These are phyloP conservation scores for Adelosebastes latens DNA, from an alignment of 2,797 vertebrate species.

Conservation along the genomic window DNA sequence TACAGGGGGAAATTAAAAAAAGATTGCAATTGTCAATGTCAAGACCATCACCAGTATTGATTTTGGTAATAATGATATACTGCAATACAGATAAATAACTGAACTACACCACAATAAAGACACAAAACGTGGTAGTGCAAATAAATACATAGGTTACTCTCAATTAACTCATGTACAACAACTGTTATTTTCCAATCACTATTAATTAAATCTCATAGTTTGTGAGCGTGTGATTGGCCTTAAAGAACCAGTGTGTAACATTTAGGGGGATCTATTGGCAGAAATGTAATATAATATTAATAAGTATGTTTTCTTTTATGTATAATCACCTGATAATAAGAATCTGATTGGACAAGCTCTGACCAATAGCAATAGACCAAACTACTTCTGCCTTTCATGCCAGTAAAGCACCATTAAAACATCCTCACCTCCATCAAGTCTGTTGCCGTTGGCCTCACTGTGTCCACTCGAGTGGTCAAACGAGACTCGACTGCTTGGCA, in stretches of 20 bases:
- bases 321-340: too few species aligned
- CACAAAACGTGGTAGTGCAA: neutral
- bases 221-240: neutral
- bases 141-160: neutral
- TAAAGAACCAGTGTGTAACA: neutral
- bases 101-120: neutral
- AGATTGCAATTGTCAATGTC: neutral
- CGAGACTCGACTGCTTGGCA: slow-evolving; percentile 1
- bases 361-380: neutral
- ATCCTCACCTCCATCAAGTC: slow-evolving; percentile 1
- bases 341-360: neutral
- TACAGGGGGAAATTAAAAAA: neutral
- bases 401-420: slow-evolving; percentile 28
- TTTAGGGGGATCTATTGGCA: too few species aligned
- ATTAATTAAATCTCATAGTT: neutral
- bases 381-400: neutral
- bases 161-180: too few species aligned
- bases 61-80: neutral
- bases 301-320: too few species aligned
- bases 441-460: neutral
- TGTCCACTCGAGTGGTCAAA: slow-evolving; percentile 13
- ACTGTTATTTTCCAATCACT: neutral
- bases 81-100: neutral
- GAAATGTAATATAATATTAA: fast-evolving
- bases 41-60: neutral